Evolutionary conservation across 1,140 invertebrate genomes (phyloP), one percentile per base, ranked within the genome.

Genomic region (Sarcophaga peregrina): DNA sequence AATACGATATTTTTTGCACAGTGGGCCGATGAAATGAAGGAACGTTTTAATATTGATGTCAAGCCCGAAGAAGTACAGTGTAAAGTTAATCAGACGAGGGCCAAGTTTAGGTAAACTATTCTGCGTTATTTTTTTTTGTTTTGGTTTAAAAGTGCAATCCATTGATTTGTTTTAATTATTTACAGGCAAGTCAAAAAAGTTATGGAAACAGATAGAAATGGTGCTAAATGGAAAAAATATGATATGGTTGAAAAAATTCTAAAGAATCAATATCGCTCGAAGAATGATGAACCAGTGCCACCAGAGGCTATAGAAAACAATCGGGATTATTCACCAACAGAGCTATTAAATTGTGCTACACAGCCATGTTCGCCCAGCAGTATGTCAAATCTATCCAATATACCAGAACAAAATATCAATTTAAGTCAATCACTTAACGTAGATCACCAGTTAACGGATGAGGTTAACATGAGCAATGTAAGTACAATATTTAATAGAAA

Each of bases 21-120:
- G 13, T 89, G 88, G 88, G 83, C 88, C 0, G 86, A 87, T 45
- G 88, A 89, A 73, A 58, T 89, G 50, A 87, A 84, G n/a, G 87
- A 87, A 11, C 85, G 88, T 0, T 89, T 84, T 48, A 81, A 83
- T 0, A 86, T 89, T 8, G 88, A 89, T 48, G 86, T 89, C 3
- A 89, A 89, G 76, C 86, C 86, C 0, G 88, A 89, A 78, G 88
- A 89, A 68, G 87, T 89, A 37, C 88, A 89, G 73, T 87, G 88
- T 85, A 89, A 89, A 78, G 88, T 89, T 9, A 89, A 89, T 81
- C 88, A 89, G 83, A 89, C 88, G 7, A 84, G 88, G 17, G 88
- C 88, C 13, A 89, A 89, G 62, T 89, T 86, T 81, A 86, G 88
- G 88, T 89, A 82, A 62, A 8, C 8, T 25, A 20, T 68, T 68